These are phyloP conservation scores for Cerastis rubricosa DNA, from an alignment of 2,888 invertebrate species.

Conservation along the genomic window DNA sequence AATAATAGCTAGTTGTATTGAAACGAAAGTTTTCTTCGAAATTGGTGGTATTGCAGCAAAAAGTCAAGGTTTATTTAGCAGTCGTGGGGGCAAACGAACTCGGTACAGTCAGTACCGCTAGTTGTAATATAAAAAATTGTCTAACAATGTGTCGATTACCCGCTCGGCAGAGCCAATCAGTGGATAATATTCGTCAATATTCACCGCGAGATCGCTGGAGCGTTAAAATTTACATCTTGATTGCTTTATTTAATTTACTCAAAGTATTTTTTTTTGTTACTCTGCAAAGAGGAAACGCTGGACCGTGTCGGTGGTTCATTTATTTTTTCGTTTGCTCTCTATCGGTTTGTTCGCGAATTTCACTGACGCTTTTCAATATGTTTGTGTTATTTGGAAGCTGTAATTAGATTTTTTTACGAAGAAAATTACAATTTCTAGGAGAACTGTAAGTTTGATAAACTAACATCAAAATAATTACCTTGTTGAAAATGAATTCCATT, in stretches of 20 bases:
- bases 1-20: neutral
- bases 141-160: conserved; percentile 82
- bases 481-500: conserved; percentile 36
- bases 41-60: conserved; percentile 70
- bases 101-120: conserved; percentile 82
- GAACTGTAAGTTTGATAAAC: conserved; percentile 6
- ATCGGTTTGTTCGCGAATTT: conserved; percentile 66
- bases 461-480: conserved; percentile 41
- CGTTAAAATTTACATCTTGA: conserved; percentile 81
- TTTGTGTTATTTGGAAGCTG: conserved; percentile 53
- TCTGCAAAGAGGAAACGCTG: conserved; percentile 70
- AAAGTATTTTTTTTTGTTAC: conserved; percentile 72
- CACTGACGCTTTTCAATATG: conserved; percentile 60
- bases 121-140: conserved; percentile 74
- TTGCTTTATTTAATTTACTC: conserved; percentile 87
- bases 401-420: conserved; percentile 50
- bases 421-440: conserved; percentile 36
- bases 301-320: conserved; percentile 72
- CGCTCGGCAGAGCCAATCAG: conserved; percentile 77
- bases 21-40: conserved; percentile 71
- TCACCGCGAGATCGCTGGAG: conserved; percentile 72
- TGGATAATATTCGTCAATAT: conserved; percentile 79
- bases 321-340: conserved; percentile 66
- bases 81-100: conserved; percentile 82
- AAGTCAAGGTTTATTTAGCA: conserved; percentile 76